Base-by-base conservation (phyloP, 2,888 invertebrate species). In the Teinopalpus imperialis region DNA sequence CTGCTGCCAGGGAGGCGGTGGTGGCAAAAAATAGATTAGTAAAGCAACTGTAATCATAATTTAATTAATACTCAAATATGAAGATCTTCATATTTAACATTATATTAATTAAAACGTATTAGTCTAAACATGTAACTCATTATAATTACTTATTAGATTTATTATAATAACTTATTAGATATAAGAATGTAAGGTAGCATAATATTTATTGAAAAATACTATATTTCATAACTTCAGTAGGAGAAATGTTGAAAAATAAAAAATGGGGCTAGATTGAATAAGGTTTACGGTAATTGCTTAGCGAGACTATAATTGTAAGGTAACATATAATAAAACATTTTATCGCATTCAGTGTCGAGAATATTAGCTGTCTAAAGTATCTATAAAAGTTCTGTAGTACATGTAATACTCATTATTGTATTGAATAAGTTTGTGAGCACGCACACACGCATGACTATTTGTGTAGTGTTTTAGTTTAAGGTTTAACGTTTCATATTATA, bases 381-480 rank as follows among this genome's bases (percentile, higher is more conserved):
- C 57, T 57, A 56, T 53, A 54, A 59, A 64, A 53, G 56, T 59
- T 65, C 59, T 63, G 51, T 75, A 75, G 86, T 87, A 87, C 87
- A 71, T 66, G 51, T 70, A 87, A 87, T 87, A 87, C 87, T 87
- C 87, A 87, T 81, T 85, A 83, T 40, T 56, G 24, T 72, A 70
- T 66, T 51, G 42, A 50, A 49, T 51, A 52, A 57, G 52, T 63
- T 62, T 59, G 68, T 61, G 69, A 58, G 74, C 75, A 76, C 77
- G 74, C 77, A 74, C 74, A 77, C 70, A 74, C 59, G 57, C 67
- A 70, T 67, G 56, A 51, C 57, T 52, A 59, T 59, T 51, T 54
- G 61, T 66, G 59, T 44, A 55, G 54, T 68, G 69, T 71, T 69
- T 16, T 3, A 16, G n/a, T n/a, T n/a, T n/a, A n/a, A n/a, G n/a